Evolutionary conservation across 2,797 vertebrate genomes (phyloP).

Genomic region (Oreonectes daqikongensis): DNA sequence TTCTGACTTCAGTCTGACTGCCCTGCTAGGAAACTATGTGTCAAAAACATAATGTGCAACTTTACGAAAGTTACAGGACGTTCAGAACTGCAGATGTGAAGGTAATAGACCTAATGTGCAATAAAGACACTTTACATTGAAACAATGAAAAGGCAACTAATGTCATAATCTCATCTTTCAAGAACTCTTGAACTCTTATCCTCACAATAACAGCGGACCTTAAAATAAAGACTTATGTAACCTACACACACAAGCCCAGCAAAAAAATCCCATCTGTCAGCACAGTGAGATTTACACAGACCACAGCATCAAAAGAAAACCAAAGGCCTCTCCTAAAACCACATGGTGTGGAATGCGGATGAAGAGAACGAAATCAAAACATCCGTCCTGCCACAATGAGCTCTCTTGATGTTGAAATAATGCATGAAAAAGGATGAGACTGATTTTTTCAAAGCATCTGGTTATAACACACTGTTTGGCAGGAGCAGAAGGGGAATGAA

Average conservation of each 20-base stretch:
- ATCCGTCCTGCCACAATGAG: neutral
- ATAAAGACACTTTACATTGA: neutral
- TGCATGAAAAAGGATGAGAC: neutral
- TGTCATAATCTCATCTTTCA: neutral
- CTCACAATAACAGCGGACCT: neutral
- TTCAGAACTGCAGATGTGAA: neutral
- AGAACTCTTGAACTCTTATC: neutral
- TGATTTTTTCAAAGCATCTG: constrained; percentile 33
- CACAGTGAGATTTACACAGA: constrained; percentile 1
- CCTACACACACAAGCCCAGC: neutral
- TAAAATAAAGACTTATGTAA: constrained; percentile 25
- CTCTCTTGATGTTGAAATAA: constrained; percentile 15
- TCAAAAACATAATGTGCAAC: neutral
- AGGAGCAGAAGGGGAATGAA: constrained; percentile 9
- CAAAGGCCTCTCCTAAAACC: constrained; percentile 21
- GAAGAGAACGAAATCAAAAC: constrained; percentile 22
- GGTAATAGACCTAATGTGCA: neutral
- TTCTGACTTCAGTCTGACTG: constrained; percentile 3
- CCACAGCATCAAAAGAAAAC: constrained; percentile 3
- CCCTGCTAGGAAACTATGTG: neutral
- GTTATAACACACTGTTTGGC: constrained; percentile 21
- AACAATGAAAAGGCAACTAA: neutral
- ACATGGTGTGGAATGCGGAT: neutral
- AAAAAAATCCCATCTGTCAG: constrained; percentile 21
- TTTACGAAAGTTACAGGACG: neutral